phyloP scores from a whole-genome alignment of 2,888 invertebrate genomes.

The Mylabris sibirica region DNA sequence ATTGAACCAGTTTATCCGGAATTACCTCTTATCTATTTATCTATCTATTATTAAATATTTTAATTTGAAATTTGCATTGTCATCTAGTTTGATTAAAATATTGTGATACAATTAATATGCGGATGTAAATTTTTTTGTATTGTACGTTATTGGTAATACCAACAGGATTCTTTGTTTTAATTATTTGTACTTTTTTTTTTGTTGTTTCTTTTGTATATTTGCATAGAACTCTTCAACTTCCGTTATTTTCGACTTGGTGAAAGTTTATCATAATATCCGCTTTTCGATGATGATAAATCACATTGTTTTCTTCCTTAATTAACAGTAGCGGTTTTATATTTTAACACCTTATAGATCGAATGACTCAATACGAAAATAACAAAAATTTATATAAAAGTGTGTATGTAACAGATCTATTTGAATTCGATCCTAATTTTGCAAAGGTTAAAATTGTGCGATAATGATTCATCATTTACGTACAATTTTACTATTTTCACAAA shows the following conservation, averaged over 20 bases:
- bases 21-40: no score
- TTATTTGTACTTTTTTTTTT: not conserved
- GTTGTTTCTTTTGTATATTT: not conserved
- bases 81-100: not conserved
- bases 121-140: not conserved
- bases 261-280: not conserved
- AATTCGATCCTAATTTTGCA: constrained; percentile 1
- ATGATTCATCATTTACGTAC: not conserved
- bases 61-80: not conserved
- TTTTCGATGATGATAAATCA: not conserved
- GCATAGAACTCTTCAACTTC: not conserved
- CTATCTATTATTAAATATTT: not conserved
- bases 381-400: not conserved
- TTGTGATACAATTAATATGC: not conserved
- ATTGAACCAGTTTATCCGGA: constrained; percentile 9
- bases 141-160: constrained; percentile 5
- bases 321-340: not conserved
- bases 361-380: not conserved
- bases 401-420: not conserved
- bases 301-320: no score
- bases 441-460: constrained; percentile 1
- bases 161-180: not conserved
- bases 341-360: not conserved
- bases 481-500: constrained; percentile 14
- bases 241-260: not conserved